Evolutionary conservation across 2,113 vertebrate species (phyloP), one percentile per base, ranked within the genome.

Genomic region (Chinchilla lanigera): DNA sequence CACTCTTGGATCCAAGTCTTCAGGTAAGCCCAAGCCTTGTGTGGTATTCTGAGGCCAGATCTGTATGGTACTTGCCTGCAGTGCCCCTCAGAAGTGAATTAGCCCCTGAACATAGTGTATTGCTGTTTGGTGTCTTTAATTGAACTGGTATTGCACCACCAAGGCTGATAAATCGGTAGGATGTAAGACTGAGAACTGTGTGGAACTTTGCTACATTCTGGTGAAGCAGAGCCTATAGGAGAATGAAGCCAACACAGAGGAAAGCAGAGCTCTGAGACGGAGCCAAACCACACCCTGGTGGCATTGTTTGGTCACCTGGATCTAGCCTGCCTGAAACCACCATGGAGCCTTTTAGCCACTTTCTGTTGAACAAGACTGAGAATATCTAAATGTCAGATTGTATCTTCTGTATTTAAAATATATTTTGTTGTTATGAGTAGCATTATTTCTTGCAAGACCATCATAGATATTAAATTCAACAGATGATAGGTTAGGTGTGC

Each of bases 1-100:
- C 81, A 95, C 99, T 7, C 97, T 98, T 78, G 98, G 99, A 33
- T 97, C 99, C 61, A 99, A 99, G 98, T 92, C 98, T 67, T 98
- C 99, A 98, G 99, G 99, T 99, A 98, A 99, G 98, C 63, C 11
- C 3, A 0, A 6, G 11, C n/a, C 33, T 41, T 2, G 0, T 3
- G 10, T 78, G 50, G 33, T 44, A 3, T 30, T 38, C 14, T 90
- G 20, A 38, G 30, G 10, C n/a, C 7, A 9, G 22, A 38, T 38
- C 12, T 78, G 0, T n/a, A 0, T n/a, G 30, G 11, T n/a, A 0
- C 44, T 56, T 86, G 33, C 77, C 35, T 38, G 0, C 12, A 2
- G 2, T 22, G 56, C 22, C 35, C 92, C 81, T 93, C 7, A 77
- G 20, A 84, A 52, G 54, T 69, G 35, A 35, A 52, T 28, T 24